phyloP scores from a whole-genome alignment of 2,113 vertebrate genomes.

The Scatophagus argus region DNA sequence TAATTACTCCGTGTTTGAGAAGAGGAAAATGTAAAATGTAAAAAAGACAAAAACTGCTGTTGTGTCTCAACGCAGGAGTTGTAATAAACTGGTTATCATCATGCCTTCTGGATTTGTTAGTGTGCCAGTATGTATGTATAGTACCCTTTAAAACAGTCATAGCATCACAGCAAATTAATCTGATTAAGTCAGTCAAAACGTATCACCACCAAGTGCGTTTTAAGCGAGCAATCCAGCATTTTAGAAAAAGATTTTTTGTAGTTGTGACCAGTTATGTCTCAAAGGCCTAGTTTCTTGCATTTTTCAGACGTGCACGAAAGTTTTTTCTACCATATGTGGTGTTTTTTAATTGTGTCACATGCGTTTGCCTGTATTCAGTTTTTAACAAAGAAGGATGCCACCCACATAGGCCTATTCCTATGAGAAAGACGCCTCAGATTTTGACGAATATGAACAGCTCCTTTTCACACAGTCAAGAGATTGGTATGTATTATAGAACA shows the following conservation, averaged over 20 bases:
- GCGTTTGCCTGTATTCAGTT: slow-evolving; percentile 38
- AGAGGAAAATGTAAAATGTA: slow-evolving; percentile 3
- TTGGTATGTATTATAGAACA: background rate
- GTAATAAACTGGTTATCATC: slow-evolving; percentile 3
- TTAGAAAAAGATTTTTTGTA: background rate
- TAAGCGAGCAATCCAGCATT: background rate
- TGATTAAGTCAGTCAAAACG: slow-evolving; percentile 16
- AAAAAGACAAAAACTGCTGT: background rate
- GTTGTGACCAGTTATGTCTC: slow-evolving; percentile 2
- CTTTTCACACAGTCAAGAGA: slow-evolving; percentile 28
- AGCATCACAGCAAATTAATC: background rate
- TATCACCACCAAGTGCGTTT: background rate
- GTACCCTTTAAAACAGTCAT: slow-evolving; percentile 6
- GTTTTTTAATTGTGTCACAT: slow-evolving; percentile 39
- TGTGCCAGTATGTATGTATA: background rate
- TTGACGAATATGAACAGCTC: slow-evolving; percentile 37
- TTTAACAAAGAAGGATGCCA: slow-evolving; percentile 46
- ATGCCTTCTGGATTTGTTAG: background rate
- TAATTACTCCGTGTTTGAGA: slow-evolving; percentile 35
- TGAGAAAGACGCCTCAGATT: slow-evolving; percentile 26
- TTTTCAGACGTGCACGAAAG: slow-evolving; percentile 1
- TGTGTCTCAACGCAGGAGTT: background rate
- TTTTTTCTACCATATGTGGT: slow-evolving; percentile 21
- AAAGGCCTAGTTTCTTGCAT: background rate
- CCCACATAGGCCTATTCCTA: slow-evolving; percentile 40